A percentile compares a stretch with the other conserved stretches of the same genome.
phyloP scores from a whole-genome alignment of 2,113 vertebrate genomes.

The Maccullochella peelii region DNA sequence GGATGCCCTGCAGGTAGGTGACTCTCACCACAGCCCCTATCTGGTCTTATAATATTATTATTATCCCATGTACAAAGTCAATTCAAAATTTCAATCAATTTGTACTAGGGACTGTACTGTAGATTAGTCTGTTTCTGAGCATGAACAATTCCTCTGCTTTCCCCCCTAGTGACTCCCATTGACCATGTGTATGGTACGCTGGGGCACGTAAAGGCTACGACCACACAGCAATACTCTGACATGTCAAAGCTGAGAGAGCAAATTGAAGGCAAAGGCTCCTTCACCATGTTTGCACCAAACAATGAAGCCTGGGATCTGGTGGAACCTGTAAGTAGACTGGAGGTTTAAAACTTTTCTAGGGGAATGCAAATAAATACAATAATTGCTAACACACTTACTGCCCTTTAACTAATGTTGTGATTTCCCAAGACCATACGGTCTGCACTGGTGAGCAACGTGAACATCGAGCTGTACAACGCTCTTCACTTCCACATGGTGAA shows the following conservation, averaged over 20 bases:
- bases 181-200: constrained; percentile 95
- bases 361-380: neutral
- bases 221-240: constrained; percentile 89
- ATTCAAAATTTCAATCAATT: neutral
- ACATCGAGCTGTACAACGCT: constrained; percentile 91
- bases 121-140: neutral
- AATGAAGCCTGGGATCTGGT: constrained; percentile 93
- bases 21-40: neutral
- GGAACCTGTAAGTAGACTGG: constrained; percentile 84
- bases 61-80: neutral
- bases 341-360: neutral
- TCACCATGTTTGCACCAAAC: constrained; percentile 94
- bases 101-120: too few relatives aligned
- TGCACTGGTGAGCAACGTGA: constrained; percentile 90
- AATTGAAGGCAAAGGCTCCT: constrained; percentile 91
- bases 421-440: constrained; percentile 82
- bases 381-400: neutral
- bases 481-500: constrained; percentile 94
- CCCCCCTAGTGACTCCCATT: constrained; percentile 90
- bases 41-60: neutral
- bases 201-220: constrained; percentile 88
- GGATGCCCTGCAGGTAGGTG: constrained; percentile 95
- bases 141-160: constrained; percentile 1
- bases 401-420: constrained; percentile 1
- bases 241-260: constrained; percentile 89